These are phyloP conservation scores for Onthophagus sagittarius DNA, from an alignment of 2,888 invertebrate species.

Conservation along the genomic window DNA sequence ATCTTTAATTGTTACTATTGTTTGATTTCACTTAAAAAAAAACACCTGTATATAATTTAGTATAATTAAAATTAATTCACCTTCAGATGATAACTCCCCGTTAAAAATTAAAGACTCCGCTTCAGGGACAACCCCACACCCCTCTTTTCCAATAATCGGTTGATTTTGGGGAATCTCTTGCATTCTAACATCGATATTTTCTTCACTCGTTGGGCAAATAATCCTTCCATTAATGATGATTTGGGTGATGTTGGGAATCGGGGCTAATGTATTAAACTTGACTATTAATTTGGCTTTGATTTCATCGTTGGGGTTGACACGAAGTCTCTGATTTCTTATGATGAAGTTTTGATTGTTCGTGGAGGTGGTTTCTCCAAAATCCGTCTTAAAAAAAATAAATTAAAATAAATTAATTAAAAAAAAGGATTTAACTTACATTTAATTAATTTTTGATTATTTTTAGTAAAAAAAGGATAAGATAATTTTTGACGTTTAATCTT, in stretches of 20 bases:
- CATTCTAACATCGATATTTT: background rate
- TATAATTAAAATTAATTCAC: conserved; percentile 44
- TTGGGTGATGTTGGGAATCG: conserved; percentile 51
- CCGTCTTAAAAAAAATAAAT: conserved; percentile 48
- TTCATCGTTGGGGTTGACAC: conserved; percentile 54
- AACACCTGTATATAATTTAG: too few relatives aligned
- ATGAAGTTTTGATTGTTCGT: conserved; percentile 55
- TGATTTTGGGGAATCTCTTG: background rate
- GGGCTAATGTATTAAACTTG: conserved; percentile 52
- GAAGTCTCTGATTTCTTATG: conserved; percentile 53
- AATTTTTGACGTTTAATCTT: too few relatives aligned
- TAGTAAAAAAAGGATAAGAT: too few relatives aligned
- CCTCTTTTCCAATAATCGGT: background rate
- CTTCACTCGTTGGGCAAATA: conserved; percentile 45
- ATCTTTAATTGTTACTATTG: too few relatives aligned
- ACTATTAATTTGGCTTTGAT: conserved; percentile 57
- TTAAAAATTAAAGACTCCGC: conserved; percentile 57
- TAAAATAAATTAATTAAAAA: background rate
- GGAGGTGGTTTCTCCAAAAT: conserved; percentile 55
- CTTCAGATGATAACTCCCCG: conserved; percentile 57
- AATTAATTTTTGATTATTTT: too few relatives aligned
- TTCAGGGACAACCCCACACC: conserved; percentile 50
- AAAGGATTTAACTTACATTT: too few relatives aligned
- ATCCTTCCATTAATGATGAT: conserved; percentile 58
- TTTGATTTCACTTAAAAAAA: too few relatives aligned